Conservation (phyloP, 2,888 invertebrate genomes). For the Lycocerus yunnanus region DNA sequence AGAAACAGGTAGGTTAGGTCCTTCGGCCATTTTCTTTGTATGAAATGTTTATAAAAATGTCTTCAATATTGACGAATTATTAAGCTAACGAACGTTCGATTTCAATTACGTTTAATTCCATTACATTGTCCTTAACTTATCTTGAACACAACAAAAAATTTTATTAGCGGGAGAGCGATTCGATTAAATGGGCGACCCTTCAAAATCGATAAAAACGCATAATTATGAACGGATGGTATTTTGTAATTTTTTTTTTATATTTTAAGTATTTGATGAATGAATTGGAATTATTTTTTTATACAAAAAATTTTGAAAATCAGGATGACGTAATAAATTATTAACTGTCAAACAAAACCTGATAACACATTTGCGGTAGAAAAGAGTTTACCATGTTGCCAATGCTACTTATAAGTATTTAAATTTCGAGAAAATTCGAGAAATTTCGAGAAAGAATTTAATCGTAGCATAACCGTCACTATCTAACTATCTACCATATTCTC, state of each 20-base stretch:
- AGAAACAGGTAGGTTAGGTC: conserved; percentile 53
- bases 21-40: conserved; percentile 51
- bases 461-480: too few species aligned
- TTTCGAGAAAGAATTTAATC: too few species aligned
- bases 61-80: neutral
- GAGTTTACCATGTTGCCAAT: neutral
- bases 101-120: neutral
- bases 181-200: neutral
- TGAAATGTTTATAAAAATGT: neutral
- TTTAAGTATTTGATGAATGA: neutral
- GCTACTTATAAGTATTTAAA: neutral
- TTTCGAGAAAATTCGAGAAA: too few species aligned
- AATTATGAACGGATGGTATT: neutral
- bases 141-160: neutral
- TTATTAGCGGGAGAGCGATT: neutral
- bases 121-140: too few species aligned
- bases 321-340: neutral
- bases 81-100: neutral
- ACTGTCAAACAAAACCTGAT: neutral
- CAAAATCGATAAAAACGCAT: neutral
- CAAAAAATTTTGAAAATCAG: neutral
- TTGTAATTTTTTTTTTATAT: neutral
- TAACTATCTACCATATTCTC: too few species aligned
- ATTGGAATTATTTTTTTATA: neutral
- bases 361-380: neutral